Percentiles rank a stretch among this genome's conserved stretches.
Conservation (phyloP, 2,797 vertebrate genomes). For the Sarcophilus harrisii region DNA sequence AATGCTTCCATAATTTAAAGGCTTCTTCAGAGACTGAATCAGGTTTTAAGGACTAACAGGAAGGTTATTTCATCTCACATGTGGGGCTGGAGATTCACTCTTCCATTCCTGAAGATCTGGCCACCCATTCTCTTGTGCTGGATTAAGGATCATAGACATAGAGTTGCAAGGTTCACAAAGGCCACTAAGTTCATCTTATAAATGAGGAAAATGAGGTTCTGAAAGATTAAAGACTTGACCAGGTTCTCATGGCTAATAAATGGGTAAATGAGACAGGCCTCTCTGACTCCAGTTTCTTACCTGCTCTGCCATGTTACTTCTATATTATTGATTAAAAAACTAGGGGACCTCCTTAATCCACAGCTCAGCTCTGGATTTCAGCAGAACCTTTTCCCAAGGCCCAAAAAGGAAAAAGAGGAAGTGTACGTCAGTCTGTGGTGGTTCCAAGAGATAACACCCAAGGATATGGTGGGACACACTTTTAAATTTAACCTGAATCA, state of each 20-base stretch:
- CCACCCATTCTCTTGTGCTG: neutral
- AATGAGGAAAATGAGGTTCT: neutral
- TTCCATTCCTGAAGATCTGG: neutral
- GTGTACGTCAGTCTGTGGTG: neutral
- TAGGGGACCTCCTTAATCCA: neutral
- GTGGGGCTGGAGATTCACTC: neutral
- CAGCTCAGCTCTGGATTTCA: neutral
- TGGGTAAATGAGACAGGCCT: neutral
- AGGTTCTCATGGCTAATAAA: neutral
- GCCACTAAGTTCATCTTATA: neutral
- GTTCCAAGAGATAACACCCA: neutral
- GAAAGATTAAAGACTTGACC: neutral
- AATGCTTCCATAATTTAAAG: neutral
- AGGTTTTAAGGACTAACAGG: neutral
- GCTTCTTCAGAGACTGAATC: neutral
- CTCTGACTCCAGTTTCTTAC: neutral
- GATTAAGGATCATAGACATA: neutral
- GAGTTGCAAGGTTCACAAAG: neutral
- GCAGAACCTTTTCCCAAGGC: neutral
- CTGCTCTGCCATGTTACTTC: neutral
- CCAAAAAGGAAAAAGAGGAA: neutral
- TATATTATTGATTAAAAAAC: neutral
- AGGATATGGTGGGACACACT: neutral
- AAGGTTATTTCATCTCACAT: neutral
- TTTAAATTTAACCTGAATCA: neutral